phyloP scores from a whole-genome alignment of 2,888 invertebrate genomes.

The Nasonia oneida region DNA sequence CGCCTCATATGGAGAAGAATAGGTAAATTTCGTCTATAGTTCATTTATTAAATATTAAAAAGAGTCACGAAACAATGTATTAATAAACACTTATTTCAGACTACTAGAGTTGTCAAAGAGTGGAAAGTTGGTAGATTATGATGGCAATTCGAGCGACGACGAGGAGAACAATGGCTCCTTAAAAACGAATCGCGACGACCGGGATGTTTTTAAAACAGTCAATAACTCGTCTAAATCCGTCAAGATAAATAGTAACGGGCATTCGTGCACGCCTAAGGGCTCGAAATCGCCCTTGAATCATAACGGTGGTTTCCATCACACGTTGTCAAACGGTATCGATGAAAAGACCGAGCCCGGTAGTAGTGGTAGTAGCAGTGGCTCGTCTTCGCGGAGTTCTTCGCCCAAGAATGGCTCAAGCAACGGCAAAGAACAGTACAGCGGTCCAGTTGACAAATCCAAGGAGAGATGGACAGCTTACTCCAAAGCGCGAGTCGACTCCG shows the following conservation, averaged over 20 bases:
- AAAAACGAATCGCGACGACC: conserved; percentile 33
- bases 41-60: neutral
- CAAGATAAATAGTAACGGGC: conserved; percentile 52
- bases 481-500: conserved; percentile 61
- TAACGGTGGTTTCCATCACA: conserved; percentile 56
- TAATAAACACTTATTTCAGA: conserved; percentile 60
- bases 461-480: conserved; percentile 73
- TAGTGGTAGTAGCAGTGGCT: conserved; percentile 27
- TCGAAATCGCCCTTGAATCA: conserved; percentile 58
- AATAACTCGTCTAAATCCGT: conserved; percentile 47
- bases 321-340: conserved; percentile 43
- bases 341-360: neutral
- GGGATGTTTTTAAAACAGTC: conserved; percentile 54
- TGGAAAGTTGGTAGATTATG: conserved; percentile 76
- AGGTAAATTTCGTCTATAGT: conserved; percentile 43
- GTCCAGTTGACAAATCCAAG: conserved; percentile 65
- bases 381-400: conserved; percentile 52
- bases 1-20: conserved; percentile 72
- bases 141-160: conserved; percentile 75
- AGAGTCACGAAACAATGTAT: neutral
- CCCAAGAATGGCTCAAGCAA: conserved; percentile 51
- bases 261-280: conserved; percentile 27
- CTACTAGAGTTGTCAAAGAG: conserved; percentile 68
- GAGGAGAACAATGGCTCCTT: conserved; percentile 66
- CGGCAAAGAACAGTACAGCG: conserved; percentile 52